These are phyloP conservation scores for Thamnaconus septentrionalis DNA, from an alignment of 2,113 vertebrate genomes.

Conservation along the genomic window DNA sequence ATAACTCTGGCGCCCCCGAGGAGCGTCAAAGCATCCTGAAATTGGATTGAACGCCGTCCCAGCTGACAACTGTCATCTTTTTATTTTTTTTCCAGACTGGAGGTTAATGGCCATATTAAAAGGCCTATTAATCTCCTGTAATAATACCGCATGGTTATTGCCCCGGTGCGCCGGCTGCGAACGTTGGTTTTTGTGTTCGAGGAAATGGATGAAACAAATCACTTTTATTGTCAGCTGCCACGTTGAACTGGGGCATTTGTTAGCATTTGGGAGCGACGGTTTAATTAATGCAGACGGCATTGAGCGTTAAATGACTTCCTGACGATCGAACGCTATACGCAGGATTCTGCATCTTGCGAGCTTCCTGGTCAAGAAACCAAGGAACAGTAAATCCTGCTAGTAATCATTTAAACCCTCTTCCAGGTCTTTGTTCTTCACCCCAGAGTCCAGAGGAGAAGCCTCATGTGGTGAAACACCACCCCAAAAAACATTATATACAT, in stretches of 20 bases:
- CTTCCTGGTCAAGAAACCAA: background rate
- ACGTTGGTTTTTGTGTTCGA: slow-evolving; percentile 32
- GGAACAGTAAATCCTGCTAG: no score
- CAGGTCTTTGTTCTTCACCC: no score
- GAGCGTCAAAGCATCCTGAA: slow-evolving; percentile 37
- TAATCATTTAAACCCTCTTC: no score
- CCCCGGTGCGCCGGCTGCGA: slow-evolving; percentile 31
- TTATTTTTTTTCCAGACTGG: slow-evolving; percentile 51
- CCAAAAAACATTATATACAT: no score
- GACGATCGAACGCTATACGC: slow-evolving; percentile 11
- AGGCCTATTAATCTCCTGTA: slow-evolving; percentile 66
- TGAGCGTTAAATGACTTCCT: slow-evolving; percentile 20
- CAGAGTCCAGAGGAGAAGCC: no score
- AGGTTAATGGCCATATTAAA: slow-evolving; percentile 66
- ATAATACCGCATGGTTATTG: slow-evolving; percentile 61
- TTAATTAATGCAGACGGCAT: slow-evolving; percentile 46
- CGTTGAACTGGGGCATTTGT: slow-evolving; percentile 47
- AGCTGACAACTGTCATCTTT: slow-evolving; percentile 53
- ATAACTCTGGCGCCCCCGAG: slow-evolving; percentile 32
- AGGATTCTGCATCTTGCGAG: background rate
- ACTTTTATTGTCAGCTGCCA: slow-evolving; percentile 58
- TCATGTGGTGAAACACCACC: no score
- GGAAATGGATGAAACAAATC: slow-evolving; percentile 57
- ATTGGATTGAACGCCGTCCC: slow-evolving; percentile 34
- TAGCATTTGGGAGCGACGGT: slow-evolving; percentile 53